A percentile compares a stretch with the other conserved stretches of the same genome.
These are phyloP conservation scores for Eupithecia insigniata DNA, from an alignment of 2,888 invertebrate genomes.

Conservation along the genomic window DNA sequence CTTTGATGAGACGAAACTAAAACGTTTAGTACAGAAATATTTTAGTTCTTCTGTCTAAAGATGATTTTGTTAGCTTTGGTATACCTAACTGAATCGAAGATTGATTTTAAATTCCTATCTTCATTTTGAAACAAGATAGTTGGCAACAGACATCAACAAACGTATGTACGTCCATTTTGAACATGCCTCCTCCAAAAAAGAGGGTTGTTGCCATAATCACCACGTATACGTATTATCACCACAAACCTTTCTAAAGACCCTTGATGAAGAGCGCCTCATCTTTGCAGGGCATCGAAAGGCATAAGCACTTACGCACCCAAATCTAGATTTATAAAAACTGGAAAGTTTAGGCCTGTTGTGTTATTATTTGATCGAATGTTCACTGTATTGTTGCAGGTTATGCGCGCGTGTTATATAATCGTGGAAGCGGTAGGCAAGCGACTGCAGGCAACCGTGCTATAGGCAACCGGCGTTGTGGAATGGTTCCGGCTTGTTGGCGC, in stretches of 20 bases:
- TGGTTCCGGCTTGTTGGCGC: slow-evolving; percentile 78
- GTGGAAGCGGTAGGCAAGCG: slow-evolving; percentile 67
- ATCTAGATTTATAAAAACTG: not conserved
- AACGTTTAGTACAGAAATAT: not conserved
- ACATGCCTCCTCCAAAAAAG: not conserved
- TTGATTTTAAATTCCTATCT: not conserved
- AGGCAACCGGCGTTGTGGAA: slow-evolving; percentile 77
- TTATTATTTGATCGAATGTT: not conserved
- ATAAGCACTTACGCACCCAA: not conserved
- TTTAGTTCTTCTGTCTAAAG: not conserved
- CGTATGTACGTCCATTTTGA: not conserved
- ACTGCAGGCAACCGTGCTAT: slow-evolving; percentile 68
- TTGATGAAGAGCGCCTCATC: not conserved
- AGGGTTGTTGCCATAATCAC: not conserved
- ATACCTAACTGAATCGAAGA: not conserved
- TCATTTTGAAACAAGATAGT: not conserved
- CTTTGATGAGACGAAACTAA: not conserved
- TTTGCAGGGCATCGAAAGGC: not conserved
- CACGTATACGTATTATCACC: not conserved
- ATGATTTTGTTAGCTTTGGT: not conserved
- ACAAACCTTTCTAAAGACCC: not conserved
- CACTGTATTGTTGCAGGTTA: slow-evolving; percentile 76
- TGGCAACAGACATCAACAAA: not conserved
- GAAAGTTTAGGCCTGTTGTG: not conserved
- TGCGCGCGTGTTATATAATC: slow-evolving; percentile 78